Evolutionary conservation across 2,113 vertebrate genomes (phyloP), one percentile per base, ranked within the genome.

Genomic region (Takifugu flavidus): DNA sequence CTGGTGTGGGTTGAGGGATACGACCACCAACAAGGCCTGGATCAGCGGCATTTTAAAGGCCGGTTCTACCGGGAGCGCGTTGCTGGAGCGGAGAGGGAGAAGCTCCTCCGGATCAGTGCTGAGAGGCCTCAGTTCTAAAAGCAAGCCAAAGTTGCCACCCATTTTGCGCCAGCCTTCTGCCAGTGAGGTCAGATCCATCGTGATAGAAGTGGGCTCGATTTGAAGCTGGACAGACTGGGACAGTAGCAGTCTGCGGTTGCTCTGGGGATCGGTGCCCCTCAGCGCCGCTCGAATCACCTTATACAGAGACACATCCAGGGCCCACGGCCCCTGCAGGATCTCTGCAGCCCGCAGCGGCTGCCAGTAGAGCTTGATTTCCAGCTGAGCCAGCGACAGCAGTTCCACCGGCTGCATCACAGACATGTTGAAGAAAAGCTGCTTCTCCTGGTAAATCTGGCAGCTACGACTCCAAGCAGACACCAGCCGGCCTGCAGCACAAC

Each of bases 341-440:
- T 74, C 5, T 0, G 86, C 20, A 0, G 59, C 0, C 0, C 68
- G 65, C 65, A 90, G 76, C 0, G 84, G 77, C 12, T 81, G 84
- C 70, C 88, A 89, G 11, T 71, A 87, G 75, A 98, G 92, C 5
- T 44, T 77, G 27, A 98, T 13, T 64, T 96, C 93, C 78, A 98
- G 88, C 77, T 89, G 95, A 2, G 91, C 94, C 77, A 93, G 69
- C 0, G 92, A 95, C 59, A 93, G 56, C 58, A 58, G 75, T 81
- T 98, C 95, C 2, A 72, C 81, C 3, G 91, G 81, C 70, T 94
- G 93, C 78, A 98, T 91, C 14, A 84, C 89, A 0, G 94, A 94
- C 78, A 97, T 70, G 80, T 98, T 94, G 59, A 99, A 99, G 86
- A 90, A 89, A 0, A 95, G 84, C 13, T 85, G 91, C 75, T 92